These are phyloP conservation scores for Neodiprion fabricii DNA, from an alignment of 1,140 invertebrate species.

Conservation along the genomic window DNA sequence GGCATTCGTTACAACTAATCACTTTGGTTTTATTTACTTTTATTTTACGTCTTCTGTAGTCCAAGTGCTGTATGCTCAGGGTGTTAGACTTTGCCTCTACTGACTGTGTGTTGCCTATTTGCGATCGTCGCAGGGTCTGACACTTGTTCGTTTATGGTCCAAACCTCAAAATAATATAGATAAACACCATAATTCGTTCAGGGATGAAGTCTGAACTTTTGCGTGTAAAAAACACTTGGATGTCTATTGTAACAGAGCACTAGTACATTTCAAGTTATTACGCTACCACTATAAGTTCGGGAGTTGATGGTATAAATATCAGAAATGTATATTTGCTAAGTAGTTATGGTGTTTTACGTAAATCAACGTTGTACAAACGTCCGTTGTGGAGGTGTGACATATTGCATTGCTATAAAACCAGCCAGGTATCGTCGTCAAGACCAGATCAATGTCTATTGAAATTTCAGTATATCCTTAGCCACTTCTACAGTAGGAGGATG, in stretches of 20 bases:
- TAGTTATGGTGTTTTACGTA: neutral
- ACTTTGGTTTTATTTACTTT: neutral
- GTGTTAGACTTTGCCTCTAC: too few species aligned
- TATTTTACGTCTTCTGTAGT: neutral
- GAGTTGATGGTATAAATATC: neutral
- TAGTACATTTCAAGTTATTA: neutral
- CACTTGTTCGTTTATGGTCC: too few species aligned
- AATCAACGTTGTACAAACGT: neutral
- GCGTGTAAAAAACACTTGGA: neutral
- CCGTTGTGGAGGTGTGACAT: neutral
- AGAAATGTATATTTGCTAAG: neutral
- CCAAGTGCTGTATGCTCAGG: neutral
- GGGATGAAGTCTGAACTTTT: neutral
- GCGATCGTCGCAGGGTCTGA: too few species aligned
- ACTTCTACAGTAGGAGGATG: neutral
- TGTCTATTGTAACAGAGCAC: neutral
- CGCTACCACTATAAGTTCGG: neutral
- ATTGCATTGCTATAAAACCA: neutral
- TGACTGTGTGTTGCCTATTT: too few species aligned
- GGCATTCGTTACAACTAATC: neutral
- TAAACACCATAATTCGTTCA: too few species aligned
- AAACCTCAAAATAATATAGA: too few species aligned
- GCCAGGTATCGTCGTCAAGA: neutral
- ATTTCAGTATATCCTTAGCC: neutral
- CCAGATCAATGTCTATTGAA: neutral